Conservation (phyloP, 1,140 invertebrate species). For the Caerostris darwini region DNA sequence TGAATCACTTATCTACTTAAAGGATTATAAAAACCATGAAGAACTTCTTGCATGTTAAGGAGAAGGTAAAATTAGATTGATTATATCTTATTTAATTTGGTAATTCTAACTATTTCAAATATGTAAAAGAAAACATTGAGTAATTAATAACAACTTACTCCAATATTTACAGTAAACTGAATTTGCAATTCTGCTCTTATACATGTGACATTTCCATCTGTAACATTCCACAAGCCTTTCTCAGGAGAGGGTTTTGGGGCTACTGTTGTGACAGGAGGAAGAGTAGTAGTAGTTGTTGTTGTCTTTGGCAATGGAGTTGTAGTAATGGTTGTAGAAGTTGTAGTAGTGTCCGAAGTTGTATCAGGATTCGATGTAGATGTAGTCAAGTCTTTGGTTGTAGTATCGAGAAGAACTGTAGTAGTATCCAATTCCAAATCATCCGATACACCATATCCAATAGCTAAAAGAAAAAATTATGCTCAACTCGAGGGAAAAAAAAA, state of each 20-base stretch:
- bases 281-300: background rate
- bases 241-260: background rate
- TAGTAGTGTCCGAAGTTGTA: background rate
- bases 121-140: background rate
- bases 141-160: background rate
- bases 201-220: constrained; percentile 70
- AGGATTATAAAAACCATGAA: too few species aligned
- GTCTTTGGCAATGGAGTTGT: background rate
- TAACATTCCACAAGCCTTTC: constrained; percentile 28
- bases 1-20: too few species aligned
- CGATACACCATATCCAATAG: background rate
- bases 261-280: constrained; percentile 31
- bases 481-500: background rate
- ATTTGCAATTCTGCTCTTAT: constrained; percentile 53
- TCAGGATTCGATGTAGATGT: background rate
- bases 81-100: too few species aligned
- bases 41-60: too few species aligned
- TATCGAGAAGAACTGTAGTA: background rate
- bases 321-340: background rate
- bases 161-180: constrained; percentile 3
- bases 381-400: background rate
- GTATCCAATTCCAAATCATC: background rate
- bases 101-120: too few species aligned
- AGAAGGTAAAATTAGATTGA: too few species aligned
- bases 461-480: background rate